Base-by-base conservation (phyloP, 2,797 vertebrate species). In the Microcaecilia unicolor region DNA sequence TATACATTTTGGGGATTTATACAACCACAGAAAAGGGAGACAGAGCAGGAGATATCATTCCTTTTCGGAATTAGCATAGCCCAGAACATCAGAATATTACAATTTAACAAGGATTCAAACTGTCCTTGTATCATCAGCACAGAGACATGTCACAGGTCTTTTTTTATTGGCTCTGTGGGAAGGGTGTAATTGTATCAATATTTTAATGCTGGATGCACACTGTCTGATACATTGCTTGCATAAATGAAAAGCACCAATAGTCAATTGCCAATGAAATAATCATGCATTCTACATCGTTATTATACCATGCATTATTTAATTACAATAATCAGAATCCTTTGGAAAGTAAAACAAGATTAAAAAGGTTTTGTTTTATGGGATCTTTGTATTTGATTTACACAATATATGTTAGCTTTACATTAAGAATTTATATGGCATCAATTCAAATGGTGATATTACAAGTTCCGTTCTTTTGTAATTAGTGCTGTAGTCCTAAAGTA, bases 381-480 rank as follows among this genome's bases (percentile, higher is more conserved):
- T 81, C 80, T 85, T 80, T 83, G 86, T 86, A 83, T 86, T 85
- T 88, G 82, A 86, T 86, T 84, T 86, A 82, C 73, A 81, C 66
- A 80, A 81, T 83, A 78, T 81, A 83, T 80, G 73, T 84, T 85
- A 80, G 76, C 55, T 82, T 81, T 85, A 72, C 83, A 89, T 90
- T 90, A 88, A 84, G 76, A 87, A 88, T 87, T 82, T 84, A 90
- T 88, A 81, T 83, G 65, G 64, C 74, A 78, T 75, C 74, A 63
- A 67, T 81, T 84, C 70, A 80, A 81, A 84, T 47, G 67, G 65
- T 67, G 69, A 77, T 85, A 85, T 84, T 81, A 78, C 72, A 74
- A 80, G 81, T 83, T 84, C 83, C 86, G 88, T 83, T 86, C 48
- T 23, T 74, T 74, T 75, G 76, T 85, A 88, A 90, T 87, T 87